Conservation (phyloP, 2,888 invertebrate species). For the Pseudococcus longispinus region DNA sequence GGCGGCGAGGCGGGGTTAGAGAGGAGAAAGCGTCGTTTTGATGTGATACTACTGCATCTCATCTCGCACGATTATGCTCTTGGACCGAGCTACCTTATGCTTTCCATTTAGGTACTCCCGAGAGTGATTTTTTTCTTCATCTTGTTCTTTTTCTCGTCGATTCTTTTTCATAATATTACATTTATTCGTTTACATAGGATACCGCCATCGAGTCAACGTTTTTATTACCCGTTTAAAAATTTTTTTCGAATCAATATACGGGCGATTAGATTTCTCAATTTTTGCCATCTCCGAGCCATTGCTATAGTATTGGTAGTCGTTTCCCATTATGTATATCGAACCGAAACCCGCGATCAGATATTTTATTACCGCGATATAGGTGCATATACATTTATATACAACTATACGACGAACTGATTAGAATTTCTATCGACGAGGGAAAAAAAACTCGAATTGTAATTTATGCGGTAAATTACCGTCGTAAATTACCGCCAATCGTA, state of each 20-base stretch:
- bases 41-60: background rate
- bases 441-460: background rate
- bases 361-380: slow-evolving; percentile 3
- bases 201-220: background rate
- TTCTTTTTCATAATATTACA: background rate
- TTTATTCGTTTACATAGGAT: background rate
- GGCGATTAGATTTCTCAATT: background rate
- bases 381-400: background rate
- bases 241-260: background rate
- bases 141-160: background rate
- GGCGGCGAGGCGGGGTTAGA: background rate
- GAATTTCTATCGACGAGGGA: background rate
- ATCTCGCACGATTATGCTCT: background rate
- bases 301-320: background rate
- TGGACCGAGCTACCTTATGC: background rate
- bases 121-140: background rate
- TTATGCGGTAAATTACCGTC: slow-evolving; percentile 3
- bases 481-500: background rate
- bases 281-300: background rate
- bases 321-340: background rate
- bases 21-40: background rate
- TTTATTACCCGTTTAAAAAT: background rate
- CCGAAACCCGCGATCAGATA: background rate
- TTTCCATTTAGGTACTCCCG: background rate
- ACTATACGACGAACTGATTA: background rate